Evolutionary conservation across 2,888 invertebrate species (phyloP), one percentile per base, ranked within the genome.

Genomic region (Heliconius erato): DNA sequence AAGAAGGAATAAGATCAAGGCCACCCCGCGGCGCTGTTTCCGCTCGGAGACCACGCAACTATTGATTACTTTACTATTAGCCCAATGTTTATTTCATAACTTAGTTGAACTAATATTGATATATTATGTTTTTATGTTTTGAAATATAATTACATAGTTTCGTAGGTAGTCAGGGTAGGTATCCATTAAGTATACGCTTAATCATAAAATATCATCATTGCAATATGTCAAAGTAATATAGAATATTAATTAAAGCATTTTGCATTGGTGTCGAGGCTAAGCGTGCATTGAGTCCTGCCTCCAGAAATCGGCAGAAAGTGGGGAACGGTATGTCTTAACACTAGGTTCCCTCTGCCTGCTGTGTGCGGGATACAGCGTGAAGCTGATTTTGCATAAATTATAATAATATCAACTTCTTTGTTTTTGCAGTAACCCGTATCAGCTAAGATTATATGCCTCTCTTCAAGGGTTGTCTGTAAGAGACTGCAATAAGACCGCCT

Each of bases 1-100:
- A 71, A 14, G 1, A 40, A 71, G n/a, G n/a, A 12, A 12, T n/a
- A 40, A 71, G 5, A 44, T 63, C 35, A 76, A 63, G 35, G 63
- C 76, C 63, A 9, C 76, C 76, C 76, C 59, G 76, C 23, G 54
- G 76, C 35, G 32, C 23, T n/a, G n/a, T 59, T 76, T 76, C 63
- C 63, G 63, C 35, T 35, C 63, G 40, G 32, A 32, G 59, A 9
- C 16, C 26, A 63, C 26, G 63, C 40, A n/a, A 16, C 59, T 63
- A 35, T 59, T 32, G 35, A 74, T 59, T 59, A 74, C 59, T 54
- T 54, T 12, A 54, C 54, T 59, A 35, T 35, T 63, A 35, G 3
- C 76, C 76, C 35, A 76, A 63, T 32, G n/a, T 19, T 35, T 63
- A 16, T 63, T 7, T 76, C 35, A 35, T 32, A n/a, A 59, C n/a